Evolutionary conservation across 2,797 vertebrate genomes (phyloP).

Genomic region (Eremophila alpestris): DNA sequence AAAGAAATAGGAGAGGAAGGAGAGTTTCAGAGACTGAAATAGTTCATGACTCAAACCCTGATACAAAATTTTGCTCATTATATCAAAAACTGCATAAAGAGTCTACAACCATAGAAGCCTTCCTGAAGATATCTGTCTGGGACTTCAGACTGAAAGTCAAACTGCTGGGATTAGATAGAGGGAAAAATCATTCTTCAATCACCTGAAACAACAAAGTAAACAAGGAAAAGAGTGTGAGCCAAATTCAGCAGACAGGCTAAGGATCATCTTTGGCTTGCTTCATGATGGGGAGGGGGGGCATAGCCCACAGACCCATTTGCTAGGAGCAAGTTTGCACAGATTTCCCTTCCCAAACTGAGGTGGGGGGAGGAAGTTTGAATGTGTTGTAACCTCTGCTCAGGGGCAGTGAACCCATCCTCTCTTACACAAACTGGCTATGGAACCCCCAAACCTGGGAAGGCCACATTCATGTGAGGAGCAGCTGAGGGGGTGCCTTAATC

Average conservation of each 20-base stretch:
- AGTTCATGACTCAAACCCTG: background rate
- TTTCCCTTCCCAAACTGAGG: background rate
- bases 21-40: background rate
- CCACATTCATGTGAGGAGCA: fast-evolving
- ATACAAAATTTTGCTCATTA: background rate
- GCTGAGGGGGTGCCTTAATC: background rate
- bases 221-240: background rate
- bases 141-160: background rate
- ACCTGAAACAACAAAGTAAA: background rate
- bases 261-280: background rate
- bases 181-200: background rate
- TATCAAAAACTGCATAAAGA: background rate
- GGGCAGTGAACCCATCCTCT: background rate
- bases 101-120: background rate
- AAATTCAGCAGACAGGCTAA: background rate
- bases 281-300: fast-evolving
- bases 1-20: background rate
- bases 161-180: background rate
- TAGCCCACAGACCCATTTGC: background rate
- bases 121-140: background rate
- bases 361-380: background rate
- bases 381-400: background rate
- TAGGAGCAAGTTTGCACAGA: background rate
- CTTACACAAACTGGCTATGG: background rate
- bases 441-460: background rate